Evolutionary conservation across 53 echinoderm and acorn worm genomes (phyloP), one percentile per base, ranked within the genome.

Genomic region (Zoroaster sp.): DNA sequence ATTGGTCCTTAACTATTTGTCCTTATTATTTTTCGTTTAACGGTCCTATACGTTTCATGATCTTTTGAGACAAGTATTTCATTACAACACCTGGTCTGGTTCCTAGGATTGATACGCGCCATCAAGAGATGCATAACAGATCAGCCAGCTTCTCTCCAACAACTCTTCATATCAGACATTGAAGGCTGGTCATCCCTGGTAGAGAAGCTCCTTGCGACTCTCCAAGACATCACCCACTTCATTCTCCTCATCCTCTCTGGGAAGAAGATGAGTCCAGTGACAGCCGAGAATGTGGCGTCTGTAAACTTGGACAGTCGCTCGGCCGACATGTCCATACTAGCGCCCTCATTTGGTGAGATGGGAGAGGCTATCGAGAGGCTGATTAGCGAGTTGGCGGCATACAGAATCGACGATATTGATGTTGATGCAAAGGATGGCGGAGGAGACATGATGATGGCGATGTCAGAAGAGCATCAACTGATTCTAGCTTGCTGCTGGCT

Each of bases 301-400:
- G 54, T n/a, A n/a, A n/a, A 10, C 63, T 21, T 8, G 63, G 63
- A 25, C 63, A 11, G 63, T 59, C 21, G 63, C 25, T 28, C 69
- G 5, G 36, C 54, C 3, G 20, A 33, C 45, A 38, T 14, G 15
- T 25, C 23, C 25, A 77, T n/a, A 36, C 53, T 91, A 47, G 94
- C 96, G 15, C 96, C 99, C 38, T 95, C 95, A 2, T 96, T 96
- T 87, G 93, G 96, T 34, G 90, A 99, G 94, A 99, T 99, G 99
- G 94, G 94, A 31, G 88, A 92, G 90, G 99, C 94, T 49, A 99
- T 99, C 78, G 93, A 93, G 80, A 80, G 87, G 41, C 80, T 95
- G 77, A 88, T 95, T 20, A 44, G 49, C 14, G 93, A 89, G 12
- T 69, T 94, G 17, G 69, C 71, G 0, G 70, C 70, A 3, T 87